Evolutionary conservation across 2,113 vertebrate species (phyloP).

Genomic region (Sinocyclocheilus grahami): DNA sequence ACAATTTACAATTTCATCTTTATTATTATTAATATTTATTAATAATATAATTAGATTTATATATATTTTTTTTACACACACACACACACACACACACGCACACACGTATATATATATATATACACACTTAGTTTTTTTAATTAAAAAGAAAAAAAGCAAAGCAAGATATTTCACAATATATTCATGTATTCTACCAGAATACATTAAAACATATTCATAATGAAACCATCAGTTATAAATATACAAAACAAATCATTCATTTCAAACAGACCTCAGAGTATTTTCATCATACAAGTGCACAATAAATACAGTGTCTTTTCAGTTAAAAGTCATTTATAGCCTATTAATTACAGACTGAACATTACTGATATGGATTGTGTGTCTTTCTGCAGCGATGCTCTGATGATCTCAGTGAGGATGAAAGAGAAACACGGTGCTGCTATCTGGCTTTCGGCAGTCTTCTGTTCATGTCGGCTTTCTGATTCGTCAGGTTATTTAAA

Average conservation of each 20-base stretch:
- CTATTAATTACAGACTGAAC: background rate
- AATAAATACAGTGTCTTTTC: background rate
- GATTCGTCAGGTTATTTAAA: constrained; percentile 72
- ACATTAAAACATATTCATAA: background rate
- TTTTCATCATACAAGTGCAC: background rate
- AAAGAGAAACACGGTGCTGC: background rate
- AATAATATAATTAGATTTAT: too few species aligned
- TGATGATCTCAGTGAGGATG: too few species aligned
- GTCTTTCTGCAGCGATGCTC: background rate
- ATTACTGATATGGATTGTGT: background rate
- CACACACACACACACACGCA: too few species aligned
- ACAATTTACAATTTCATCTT: too few species aligned
- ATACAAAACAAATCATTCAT: constrained; percentile 5
- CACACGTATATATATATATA: too few species aligned
- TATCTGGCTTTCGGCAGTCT: constrained; percentile 67
- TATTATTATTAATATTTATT: too few species aligned
- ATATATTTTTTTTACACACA: too few species aligned
- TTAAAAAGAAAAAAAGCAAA: background rate
- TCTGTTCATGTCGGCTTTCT: constrained; percentile 59
- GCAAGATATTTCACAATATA: background rate
- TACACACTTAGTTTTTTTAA: too few species aligned
- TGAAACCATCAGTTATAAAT: too few species aligned
- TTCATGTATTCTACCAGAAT: background rate
- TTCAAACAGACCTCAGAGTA: too few species aligned
- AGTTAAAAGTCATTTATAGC: background rate